Evolutionary conservation across 2,888 invertebrate species (phyloP), one percentile per base, ranked within the genome.

Genomic region (Hermodice carunculata): DNA sequence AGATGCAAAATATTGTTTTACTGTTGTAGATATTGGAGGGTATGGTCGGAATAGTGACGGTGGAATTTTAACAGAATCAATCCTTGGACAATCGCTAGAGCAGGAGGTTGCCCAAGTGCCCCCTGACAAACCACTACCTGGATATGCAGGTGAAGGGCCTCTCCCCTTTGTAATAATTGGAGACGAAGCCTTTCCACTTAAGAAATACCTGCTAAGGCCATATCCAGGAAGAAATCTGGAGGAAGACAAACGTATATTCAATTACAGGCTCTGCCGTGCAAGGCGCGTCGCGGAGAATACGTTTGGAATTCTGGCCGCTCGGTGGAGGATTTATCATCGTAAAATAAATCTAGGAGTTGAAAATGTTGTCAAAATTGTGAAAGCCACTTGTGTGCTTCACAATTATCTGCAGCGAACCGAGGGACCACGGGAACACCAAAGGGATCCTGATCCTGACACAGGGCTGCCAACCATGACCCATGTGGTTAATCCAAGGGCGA

Each of bases 261-360:
- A 68, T 42, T 65, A 68, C 54, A 3, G 65, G 32, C 52, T 65
- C 14, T 53, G 46, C 17, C 24, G 62, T 32, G 62, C 62, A 5
- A 24, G 62, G 44, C 31, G 62, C 4, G 34, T 46, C 6, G 17
- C 28, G 4, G 62, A 62, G 44, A 63, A 63, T 31, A 46, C 62
- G 6, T 62, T 62, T 28, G 63, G 63, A 3, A 48, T 63, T n/a
- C 22, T 63, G 57, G 52, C 61, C 24, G 24, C 17, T n/a, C 29
- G 51, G 51, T 60, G 49, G 49, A 5, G 37, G 11, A 28, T 60
- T 8, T 51, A 11, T n/a, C 49, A 51, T 22, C 37, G 28, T n/a
- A 61, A 61, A 31, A 61, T 61, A 24, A 24, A 5, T 22, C 31
- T 56, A 8, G 3, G 42, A 5, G 26, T 43, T 4, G 4, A 56